phyloP scores from a whole-genome alignment of 92 coral and sea anemone genomes.

The Epizoanthus fatuus region DNA sequence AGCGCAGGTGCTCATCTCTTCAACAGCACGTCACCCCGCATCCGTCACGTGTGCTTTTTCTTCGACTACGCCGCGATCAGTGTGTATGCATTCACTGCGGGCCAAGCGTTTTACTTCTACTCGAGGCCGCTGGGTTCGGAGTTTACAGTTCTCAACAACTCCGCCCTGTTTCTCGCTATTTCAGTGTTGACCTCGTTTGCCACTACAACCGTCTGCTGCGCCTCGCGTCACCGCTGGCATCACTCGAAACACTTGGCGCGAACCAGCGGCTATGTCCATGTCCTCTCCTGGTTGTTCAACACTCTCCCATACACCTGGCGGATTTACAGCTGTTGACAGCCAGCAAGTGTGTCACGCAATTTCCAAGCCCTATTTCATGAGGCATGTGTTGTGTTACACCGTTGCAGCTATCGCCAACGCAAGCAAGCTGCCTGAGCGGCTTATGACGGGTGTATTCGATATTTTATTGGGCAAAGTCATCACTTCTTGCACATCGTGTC shows the following conservation, averaged over 20 bases:
- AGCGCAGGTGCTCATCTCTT: conserved; percentile 93
- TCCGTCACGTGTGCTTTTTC: no score
- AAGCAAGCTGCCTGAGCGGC: conserved; percentile 82
- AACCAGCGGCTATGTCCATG: conserved; percentile 69
- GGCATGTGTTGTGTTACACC: conserved; percentile 72
- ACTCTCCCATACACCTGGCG: conserved; percentile 78
- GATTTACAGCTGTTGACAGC: conserved; percentile 25
- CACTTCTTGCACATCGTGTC: conserved; percentile 88
- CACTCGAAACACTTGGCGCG: conserved; percentile 67
- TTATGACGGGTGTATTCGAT: conserved; percentile 80
- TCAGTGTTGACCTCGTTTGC: conserved; percentile 74
- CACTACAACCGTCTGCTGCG: conserved; percentile 77
- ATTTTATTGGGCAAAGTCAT: conserved; percentile 89
- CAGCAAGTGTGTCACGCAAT: conserved; percentile 43
- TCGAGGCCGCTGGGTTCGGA: conserved; percentile 66
- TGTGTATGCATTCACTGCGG: conserved; percentile 84
- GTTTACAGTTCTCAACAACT: conserved; percentile 51
- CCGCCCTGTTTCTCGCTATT: conserved; percentile 61
- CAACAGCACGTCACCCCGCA: neutral
- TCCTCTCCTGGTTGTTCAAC: conserved; percentile 71
- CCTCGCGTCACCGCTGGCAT: conserved; percentile 73
- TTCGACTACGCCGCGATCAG: conserved; percentile 42
- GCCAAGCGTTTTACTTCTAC: conserved; percentile 86
- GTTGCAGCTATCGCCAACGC: conserved; percentile 78
- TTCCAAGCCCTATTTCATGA: conserved; percentile 68